Conservation (phyloP, 2,797 vertebrate genomes). For the Chiloscyllium punctatum region DNA sequence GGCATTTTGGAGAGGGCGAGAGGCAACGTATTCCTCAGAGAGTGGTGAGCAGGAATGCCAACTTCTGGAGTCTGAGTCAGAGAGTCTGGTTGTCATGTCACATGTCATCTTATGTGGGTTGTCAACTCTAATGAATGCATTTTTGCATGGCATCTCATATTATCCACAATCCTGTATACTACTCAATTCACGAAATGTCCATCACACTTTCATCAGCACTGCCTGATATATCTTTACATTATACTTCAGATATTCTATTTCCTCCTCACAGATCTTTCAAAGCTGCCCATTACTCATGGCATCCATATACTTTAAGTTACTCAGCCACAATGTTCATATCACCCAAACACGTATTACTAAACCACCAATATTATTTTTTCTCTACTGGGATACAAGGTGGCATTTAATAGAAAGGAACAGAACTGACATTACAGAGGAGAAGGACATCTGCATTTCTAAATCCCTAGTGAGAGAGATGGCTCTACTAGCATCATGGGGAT, state of each 20-base stretch:
- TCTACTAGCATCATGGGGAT: background rate
- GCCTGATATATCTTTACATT: background rate
- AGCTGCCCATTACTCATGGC: background rate
- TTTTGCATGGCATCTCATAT: background rate
- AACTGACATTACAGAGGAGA: background rate
- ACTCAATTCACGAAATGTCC: background rate
- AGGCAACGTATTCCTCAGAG: background rate
- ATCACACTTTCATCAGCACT: too few species aligned
- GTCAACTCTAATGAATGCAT: background rate
- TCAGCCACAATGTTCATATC: background rate
- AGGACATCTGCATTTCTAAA: too few species aligned
- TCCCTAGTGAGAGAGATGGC: background rate
- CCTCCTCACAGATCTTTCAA: background rate
- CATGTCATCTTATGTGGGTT: background rate
- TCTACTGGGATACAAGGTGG: background rate
- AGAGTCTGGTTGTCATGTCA: background rate
- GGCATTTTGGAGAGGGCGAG: background rate
- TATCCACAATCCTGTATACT: background rate
- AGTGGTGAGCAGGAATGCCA: background rate
- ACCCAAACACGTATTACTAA: background rate
- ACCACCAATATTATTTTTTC: background rate
- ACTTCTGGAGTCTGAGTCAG: background rate
- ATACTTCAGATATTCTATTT: background rate
- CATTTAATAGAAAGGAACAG: background rate
- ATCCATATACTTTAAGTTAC: background rate